Evolutionary conservation across 1,140 invertebrate genomes (phyloP).

Genomic region (Drosophila willistoni): DNA sequence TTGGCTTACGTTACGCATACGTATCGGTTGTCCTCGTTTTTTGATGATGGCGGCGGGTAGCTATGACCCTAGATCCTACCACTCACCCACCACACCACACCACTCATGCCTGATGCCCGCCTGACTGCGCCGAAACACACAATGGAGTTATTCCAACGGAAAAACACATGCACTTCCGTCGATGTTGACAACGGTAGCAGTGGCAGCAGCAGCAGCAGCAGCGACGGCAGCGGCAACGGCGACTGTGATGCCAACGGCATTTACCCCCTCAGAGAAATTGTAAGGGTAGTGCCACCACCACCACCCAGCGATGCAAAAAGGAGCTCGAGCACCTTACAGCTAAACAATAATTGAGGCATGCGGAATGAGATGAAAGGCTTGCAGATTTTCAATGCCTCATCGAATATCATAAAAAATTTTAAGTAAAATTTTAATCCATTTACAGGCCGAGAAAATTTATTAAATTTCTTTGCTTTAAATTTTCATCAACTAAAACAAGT

Average conservation of each 20-base stretch:
- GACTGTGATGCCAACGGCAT: constrained; percentile 18
- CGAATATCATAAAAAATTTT: not conserved
- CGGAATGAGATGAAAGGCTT: constrained; percentile 25
- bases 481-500: too few relatives aligned
- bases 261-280: constrained; percentile 15
- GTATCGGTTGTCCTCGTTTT: constrained; percentile 60
- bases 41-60: constrained; percentile 13
- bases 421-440: not conserved
- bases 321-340: constrained; percentile 33
- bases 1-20: constrained; percentile 70
- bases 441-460: not conserved
- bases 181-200: constrained; percentile 65
- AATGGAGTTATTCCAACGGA: constrained; percentile 81
- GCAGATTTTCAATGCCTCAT: constrained; percentile 8
- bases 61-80: not conserved
- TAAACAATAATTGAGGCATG: constrained; percentile 52
- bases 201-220: not conserved
- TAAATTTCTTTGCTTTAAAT: not conserved
- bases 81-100: constrained; percentile 16
- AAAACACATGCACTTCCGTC: constrained; percentile 80
- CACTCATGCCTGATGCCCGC: constrained; percentile 51
- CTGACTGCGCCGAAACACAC: constrained; percentile 74
- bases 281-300: constrained; percentile 4
- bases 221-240: not conserved
- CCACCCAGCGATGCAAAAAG: not conserved